phyloP scores from a whole-genome alignment of 2,797 vertebrate genomes.

The Oceanodroma leucorhoa region DNA sequence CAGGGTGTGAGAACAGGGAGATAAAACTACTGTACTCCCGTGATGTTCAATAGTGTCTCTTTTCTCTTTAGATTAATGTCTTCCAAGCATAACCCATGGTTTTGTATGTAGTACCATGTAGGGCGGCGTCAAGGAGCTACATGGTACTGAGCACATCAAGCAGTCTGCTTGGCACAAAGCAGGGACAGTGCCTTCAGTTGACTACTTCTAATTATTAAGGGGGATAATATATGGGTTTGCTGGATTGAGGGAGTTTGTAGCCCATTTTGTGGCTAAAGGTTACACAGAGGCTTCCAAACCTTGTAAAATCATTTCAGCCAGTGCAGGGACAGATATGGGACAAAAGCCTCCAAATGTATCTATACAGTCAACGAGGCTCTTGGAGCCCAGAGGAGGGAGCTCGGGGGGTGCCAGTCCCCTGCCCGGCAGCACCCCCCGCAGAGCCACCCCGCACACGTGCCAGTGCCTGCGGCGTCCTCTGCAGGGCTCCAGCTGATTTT shows the following conservation, averaged over 20 bases:
- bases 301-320: neutral
- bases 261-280: neutral
- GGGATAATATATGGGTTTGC: neutral
- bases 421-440: neutral
- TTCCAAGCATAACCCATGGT: neutral
- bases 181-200: neutral
- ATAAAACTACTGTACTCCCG: neutral
- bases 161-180: neutral
- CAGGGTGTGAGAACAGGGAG: neutral
- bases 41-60: neutral
- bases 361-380: neutral
- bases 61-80: neutral
- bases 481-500: neutral
- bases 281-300: neutral
- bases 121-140: neutral
- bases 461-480: neutral
- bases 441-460: accelerated
- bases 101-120: neutral
- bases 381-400: neutral
- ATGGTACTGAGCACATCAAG: accelerated
- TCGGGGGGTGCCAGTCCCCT: accelerated
- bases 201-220: neutral
- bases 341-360: neutral
- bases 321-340: neutral
- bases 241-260: neutral